Base-by-base conservation (phyloP, 2,797 vertebrate species). In the Poeciliopsis presidionis region DNA sequence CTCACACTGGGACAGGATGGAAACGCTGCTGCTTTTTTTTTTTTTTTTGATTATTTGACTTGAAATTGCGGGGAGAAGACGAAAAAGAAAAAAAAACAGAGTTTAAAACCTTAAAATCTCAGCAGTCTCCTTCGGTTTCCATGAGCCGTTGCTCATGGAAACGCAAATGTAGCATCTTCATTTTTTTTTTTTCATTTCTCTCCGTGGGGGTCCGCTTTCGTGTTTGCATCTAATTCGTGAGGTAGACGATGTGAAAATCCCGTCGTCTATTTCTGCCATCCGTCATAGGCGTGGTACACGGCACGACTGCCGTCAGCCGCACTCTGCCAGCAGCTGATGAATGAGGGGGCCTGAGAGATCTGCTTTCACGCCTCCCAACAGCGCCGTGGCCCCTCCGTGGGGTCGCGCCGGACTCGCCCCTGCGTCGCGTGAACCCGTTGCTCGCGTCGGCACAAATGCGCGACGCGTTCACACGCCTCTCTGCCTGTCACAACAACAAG, bases 1-100 rank as follows among this genome's bases (percentile, higher is more conserved):
- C 88, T 93, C 93, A 91, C 87, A 79, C 79, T 61, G 82, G 83
- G 91, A 77, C 82, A 76, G 63, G 90, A 91, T 86, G 85, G 80
- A 87, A 78, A 85, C 85, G 88, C 74, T 81, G 83, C 79, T 76
- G 84, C 74, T 80, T 78, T 81, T 86, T 46, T 2, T 43, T 14
- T 46, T 7, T 39, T 46, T 5, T 16, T 16, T 18, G 30, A 7
- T 51, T 39, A 39, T 22, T 25, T 75, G 22, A 79, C 69, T 46
- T 76, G 81, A 25, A 70, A 78, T 77, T 75, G 20, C 67, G 59
- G 28, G 59, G 47, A 75, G 49, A 65, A 65, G 41, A 80, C 69
- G 33, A 7, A 14, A 30, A 61, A 18, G 67, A 75, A 74, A 75
- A 78, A 30, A 30, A 30, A n/a, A n/a, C n/a, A n/a, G n/a, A n/a